Evolutionary conservation across 2,888 invertebrate genomes (phyloP).

Genomic region (Chirona hameri): DNA sequence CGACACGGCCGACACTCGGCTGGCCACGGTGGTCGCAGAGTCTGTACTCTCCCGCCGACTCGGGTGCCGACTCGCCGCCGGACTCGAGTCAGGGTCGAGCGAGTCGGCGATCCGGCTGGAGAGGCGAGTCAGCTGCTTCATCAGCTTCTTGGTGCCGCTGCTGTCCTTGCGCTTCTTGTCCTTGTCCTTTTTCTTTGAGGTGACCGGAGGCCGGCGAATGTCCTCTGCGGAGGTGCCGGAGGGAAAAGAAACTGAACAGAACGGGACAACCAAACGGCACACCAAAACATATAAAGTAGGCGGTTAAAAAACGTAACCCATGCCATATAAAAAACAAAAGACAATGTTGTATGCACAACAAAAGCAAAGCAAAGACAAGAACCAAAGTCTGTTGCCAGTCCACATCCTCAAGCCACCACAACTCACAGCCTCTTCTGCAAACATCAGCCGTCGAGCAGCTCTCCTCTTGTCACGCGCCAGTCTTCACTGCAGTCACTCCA

Average conservation of each 20-base stretch:
- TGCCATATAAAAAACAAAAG: too few species aligned
- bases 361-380: too few species aligned
- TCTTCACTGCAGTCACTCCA: too few species aligned
- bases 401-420: too few species aligned
- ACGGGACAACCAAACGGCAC: neutral
- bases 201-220: neutral
- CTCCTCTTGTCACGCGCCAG: too few species aligned
- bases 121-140: slow-evolving; percentile 52
- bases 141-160: slow-evolving; percentile 43
- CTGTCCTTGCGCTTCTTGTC: slow-evolving; percentile 52
- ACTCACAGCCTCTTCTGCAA: too few species aligned
- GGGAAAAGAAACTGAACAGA: too few species aligned
- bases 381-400: too few species aligned
- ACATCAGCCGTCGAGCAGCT: too few species aligned
- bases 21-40: neutral
- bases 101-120: slow-evolving; percentile 10
- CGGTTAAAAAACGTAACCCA: too few species aligned
- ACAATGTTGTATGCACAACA: too few species aligned
- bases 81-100: neutral
- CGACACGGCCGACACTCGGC: neutral
- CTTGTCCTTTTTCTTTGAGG: slow-evolving; percentile 42
- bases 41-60: neutral
- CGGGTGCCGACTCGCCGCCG: neutral
- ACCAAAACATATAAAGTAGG: neutral
- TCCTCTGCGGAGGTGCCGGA: neutral